phyloP scores from a whole-genome alignment of 2,797 vertebrate genomes.

The Agapornis canus region DNA sequence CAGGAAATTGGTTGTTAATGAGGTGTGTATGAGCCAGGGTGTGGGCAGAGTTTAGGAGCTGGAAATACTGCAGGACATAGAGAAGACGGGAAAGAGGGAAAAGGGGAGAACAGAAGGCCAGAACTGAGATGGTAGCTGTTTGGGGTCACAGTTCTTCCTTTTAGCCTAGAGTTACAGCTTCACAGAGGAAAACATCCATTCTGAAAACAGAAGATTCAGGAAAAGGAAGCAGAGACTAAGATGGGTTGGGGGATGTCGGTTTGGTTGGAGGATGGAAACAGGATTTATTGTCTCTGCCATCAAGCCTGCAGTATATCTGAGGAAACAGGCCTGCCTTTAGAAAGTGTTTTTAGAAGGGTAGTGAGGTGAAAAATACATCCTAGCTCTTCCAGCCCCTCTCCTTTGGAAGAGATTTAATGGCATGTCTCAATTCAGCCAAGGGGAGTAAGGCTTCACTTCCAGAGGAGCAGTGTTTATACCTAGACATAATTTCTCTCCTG shows the following conservation, averaged over 20 bases:
- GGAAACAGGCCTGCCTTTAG: conserved; percentile 3
- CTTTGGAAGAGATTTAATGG: conserved; percentile 41
- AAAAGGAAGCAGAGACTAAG: neutral
- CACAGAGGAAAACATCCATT: neutral
- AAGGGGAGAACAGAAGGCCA: neutral
- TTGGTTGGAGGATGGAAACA: neutral
- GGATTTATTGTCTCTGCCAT: neutral
- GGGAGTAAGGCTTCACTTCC: conserved; percentile 1
- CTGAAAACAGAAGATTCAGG: neutral
- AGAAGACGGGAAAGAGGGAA: neutral
- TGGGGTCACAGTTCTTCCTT: neutral
- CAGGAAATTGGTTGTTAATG: neutral
- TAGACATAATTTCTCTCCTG: conserved; percentile 11
- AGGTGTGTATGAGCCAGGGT: neutral
- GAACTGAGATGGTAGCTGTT: neutral
- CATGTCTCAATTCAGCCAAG: neutral
- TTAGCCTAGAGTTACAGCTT: neutral
- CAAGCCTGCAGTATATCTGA: conserved; percentile 12
- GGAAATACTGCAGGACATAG: neutral
- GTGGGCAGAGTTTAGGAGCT: neutral
- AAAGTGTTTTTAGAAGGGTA: conserved; percentile 26
- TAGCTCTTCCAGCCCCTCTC: neutral
- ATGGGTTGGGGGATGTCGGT: neutral
- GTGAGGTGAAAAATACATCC: conserved; percentile 38
- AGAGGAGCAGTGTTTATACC: neutral